Percentiles rank a stretch among this genome's conserved stretches.
phyloP scores from a whole-genome alignment of 2,113 vertebrate species.

The Hemibagrus wyckioides region DNA sequence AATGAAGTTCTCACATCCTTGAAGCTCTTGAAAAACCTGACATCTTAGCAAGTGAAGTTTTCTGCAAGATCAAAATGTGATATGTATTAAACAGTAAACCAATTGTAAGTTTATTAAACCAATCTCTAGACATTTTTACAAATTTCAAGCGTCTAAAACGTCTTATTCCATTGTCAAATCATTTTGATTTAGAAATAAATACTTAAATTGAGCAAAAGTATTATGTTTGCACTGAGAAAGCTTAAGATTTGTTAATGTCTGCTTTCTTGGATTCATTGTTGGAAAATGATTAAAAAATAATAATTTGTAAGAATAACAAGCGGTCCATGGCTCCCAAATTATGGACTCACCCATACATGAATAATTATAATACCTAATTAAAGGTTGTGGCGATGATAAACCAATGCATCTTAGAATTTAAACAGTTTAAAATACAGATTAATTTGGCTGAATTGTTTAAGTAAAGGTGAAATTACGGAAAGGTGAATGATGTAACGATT shows the following conservation, averaged over 20 bases:
- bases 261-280: not conserved
- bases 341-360: not conserved
- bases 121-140: not conserved
- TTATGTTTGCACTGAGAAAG: not conserved
- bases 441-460: not conserved
- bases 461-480: not conserved
- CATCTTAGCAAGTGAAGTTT: not conserved
- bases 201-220: not conserved
- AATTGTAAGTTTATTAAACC: not conserved
- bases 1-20: not conserved
- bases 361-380: not conserved
- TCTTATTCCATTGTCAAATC: not conserved
- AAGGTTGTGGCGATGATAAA: not conserved
- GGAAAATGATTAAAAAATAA: not conserved
- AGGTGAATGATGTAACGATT: not conserved
- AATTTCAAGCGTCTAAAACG: not conserved
- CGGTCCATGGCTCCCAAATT: not conserved
- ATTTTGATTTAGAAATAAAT: not conserved
- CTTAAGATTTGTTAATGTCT: not conserved
- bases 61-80: too few relatives aligned
- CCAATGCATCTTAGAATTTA: not conserved
- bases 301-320: not conserved
- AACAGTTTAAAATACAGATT: not conserved
- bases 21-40: not conserved
- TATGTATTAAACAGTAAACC: too few relatives aligned